Evolutionary conservation across 2,888 invertebrate genomes (phyloP).

Genomic region (Caenorhabditis panamensis): DNA sequence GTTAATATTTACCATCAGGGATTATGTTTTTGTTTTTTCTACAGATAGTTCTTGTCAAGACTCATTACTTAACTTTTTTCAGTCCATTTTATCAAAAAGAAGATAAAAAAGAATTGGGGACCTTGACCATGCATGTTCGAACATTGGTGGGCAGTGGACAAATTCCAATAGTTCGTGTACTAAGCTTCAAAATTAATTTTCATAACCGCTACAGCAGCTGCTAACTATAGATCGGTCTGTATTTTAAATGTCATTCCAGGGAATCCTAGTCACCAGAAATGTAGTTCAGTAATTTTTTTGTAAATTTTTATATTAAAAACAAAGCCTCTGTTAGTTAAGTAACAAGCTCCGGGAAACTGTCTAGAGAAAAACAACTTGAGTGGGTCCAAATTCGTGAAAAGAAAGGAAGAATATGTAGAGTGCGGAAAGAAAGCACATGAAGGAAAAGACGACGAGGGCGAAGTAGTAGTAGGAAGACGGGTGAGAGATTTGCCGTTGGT

Average conservation of each 20-base stretch:
- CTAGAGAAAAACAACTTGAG: not conserved
- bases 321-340: too few relatives aligned
- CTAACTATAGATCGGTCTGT: too few relatives aligned
- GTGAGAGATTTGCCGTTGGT: slow-evolving; percentile 18
- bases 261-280: too few relatives aligned
- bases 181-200: too few relatives aligned
- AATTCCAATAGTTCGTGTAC: too few relatives aligned
- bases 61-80: slow-evolving; percentile 38
- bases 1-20: too few relatives aligned
- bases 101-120: slow-evolving; percentile 42
- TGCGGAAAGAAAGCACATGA: not conserved
- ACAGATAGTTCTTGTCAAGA: slow-evolving; percentile 29
- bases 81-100: slow-evolving; percentile 12
- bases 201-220: too few relatives aligned
- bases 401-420: not conserved
- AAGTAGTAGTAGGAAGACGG: slow-evolving; percentile 21
- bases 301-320: too few relatives aligned
- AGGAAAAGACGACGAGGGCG: slow-evolving; percentile 1
- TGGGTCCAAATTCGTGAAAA: not conserved
- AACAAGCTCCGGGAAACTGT: too few relatives aligned
- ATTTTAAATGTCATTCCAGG: too few relatives aligned
- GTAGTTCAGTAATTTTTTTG: too few relatives aligned
- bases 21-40: not conserved
- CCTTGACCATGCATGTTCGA: slow-evolving; percentile 30
- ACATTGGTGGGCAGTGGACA: not conserved